Evolutionary conservation across 2,113 vertebrate species (phyloP).

Genomic region (Pogona vitticeps): DNA sequence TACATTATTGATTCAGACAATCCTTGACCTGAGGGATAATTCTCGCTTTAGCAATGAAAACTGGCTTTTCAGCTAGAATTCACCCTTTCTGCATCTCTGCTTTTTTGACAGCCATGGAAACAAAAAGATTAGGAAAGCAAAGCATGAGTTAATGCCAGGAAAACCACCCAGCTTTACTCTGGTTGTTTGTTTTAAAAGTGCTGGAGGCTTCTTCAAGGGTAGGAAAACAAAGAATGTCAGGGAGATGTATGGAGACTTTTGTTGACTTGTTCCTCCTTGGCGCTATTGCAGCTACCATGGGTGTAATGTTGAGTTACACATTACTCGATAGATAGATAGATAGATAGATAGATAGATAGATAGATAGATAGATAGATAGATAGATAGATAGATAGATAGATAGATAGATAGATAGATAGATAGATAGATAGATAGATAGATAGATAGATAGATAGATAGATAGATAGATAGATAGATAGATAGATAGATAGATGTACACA

Average conservation of each 20-base stretch:
- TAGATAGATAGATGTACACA: too few relatives aligned
- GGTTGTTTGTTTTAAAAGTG: constrained; percentile 20
- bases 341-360: too few relatives aligned
- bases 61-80: constrained; percentile 52
- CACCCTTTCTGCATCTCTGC: constrained; percentile 45
- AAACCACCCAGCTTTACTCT: constrained; percentile 46
- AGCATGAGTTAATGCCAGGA: constrained; percentile 51
- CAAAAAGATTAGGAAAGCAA: constrained; percentile 60
- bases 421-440: too few relatives aligned
- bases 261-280: not conserved
- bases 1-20: constrained; percentile 68
- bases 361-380: too few relatives aligned
- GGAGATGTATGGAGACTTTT: constrained; percentile 11
- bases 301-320: too few relatives aligned
- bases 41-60: constrained; percentile 56
- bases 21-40: constrained; percentile 65
- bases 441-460: too few relatives aligned
- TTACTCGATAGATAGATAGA: too few relatives aligned
- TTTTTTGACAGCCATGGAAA: constrained; percentile 63
- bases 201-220: not conserved
- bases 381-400: too few relatives aligned
- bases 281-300: not conserved
- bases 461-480: too few relatives aligned
- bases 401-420: too few relatives aligned
- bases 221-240: constrained; percentile 23